Evolutionary conservation across 2,888 invertebrate genomes (phyloP), one percentile per base, ranked within the genome.

Genomic region (Athalia circularis): DNA sequence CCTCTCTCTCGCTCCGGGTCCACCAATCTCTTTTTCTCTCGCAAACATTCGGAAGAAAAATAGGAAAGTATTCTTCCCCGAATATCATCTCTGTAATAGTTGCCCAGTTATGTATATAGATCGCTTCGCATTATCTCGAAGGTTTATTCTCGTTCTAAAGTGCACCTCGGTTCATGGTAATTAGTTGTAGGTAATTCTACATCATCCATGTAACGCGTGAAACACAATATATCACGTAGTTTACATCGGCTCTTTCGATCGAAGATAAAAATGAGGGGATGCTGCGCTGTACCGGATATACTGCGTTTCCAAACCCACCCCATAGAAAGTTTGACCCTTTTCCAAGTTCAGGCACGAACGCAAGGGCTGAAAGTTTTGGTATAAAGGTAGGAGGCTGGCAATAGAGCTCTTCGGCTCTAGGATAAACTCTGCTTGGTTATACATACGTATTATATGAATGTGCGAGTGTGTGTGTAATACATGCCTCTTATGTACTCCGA

Each of bases 321-420:
- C 52, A 11, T 15, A 52, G 54, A 47, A 67, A 61, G 68, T 68
- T 43, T 43, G 68, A 68, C 68, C 68, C 68, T 68, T 68, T 68
- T 68, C 68, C n/a, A 3, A 67, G 9, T 47, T 65, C 15, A 48
- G 48, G 11, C 4, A 5, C 15, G 29, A 29, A 61, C 52, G 13
- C 29, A 29, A 43, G 54, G 54, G 9, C 54, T 65, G 47, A 13
- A 68, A 68, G 52, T 68, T 68, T 68, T 11, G 48, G 47, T 29
- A 29, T 29, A 29, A 29, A 29, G 29, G 29, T 29, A 29, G 1
- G 29, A 29, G 29, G 29, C 2, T 29, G 29, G 29, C 29, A 29
- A 29, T 29, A 29, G 29, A 29, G 29, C 29, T 6, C 45, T 43
- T 9, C 15, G 61, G 9, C 29, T 29, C 13, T 68, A 50, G 68